Base-by-base conservation (phyloP, 2,888 invertebrate species). In the Orthonychiurus folsomi region DNA sequence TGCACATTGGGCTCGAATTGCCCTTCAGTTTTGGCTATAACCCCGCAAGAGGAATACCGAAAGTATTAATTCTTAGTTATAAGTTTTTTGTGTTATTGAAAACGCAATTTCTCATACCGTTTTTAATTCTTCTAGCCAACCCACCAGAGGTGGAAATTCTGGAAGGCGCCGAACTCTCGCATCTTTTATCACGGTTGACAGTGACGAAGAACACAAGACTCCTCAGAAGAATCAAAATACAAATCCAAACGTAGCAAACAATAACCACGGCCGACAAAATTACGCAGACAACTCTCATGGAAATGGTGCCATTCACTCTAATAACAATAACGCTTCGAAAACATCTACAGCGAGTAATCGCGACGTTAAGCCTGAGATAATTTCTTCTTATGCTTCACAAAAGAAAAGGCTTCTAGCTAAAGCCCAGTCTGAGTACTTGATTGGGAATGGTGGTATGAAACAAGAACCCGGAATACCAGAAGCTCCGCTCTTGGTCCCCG, bases 381-480 rank as follows among this genome's bases (percentile, higher is more conserved):
- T 66, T 15, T 65, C 67, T 2, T 70, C 72, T 1, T 71, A 73
- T 59, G 71, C 68, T 76, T 88, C 89, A 60, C 91, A 93, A 79
- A 93, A 93, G 83, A 93, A 93, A 77, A 83, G 92, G 27, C 80
- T 93, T 60, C 78, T 93, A 67, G 91, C 91, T 60, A 89, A 93
- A 79, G 90, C 89, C 56, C 90, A 91, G 75, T 86, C 84, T 21
- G 86, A 87, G 73, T 85, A 85, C 74, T 71, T 75, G 63, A 69
- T 75, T 59, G 72, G 73, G 23, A 59, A 59, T 50, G 23, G 23
- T 23, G 67, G 66, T 18, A 66, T 71, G 67, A 72, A 73, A 60
- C 71, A 69, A 64, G 74, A 73, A 60, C 72, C 72, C 27, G 72
- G 63, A 20, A n/a, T 61, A n/a, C 24, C 52, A 9, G 52, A 12